A percentile compares a stretch with the other conserved stretches of the same genome.
Conservation (phyloP, 2,113 vertebrate genomes). For the Pyxicephalus adspersus region DNA sequence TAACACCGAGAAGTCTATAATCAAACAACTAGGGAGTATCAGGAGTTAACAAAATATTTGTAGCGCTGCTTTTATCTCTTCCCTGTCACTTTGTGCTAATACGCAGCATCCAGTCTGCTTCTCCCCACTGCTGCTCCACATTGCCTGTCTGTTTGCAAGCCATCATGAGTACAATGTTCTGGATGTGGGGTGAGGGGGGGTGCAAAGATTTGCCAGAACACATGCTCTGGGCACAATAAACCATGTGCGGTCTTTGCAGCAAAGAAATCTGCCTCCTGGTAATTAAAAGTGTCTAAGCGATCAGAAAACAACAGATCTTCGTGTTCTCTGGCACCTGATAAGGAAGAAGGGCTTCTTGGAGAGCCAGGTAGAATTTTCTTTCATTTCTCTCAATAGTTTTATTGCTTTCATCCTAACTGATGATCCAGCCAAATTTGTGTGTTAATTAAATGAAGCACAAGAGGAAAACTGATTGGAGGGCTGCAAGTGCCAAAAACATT, state of each 20-base stretch:
- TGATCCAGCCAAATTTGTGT: constrained; percentile 47
- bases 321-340: constrained; percentile 38
- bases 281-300: constrained; percentile 44
- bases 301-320: constrained; percentile 44
- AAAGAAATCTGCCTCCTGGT: constrained; percentile 27
- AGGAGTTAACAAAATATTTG: no score
- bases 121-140: not conserved
- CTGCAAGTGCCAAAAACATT: constrained; percentile 35
- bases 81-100: not conserved
- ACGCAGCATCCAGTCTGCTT: not conserved
- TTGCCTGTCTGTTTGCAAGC: constrained; percentile 3
- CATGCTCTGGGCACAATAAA: constrained; percentile 32
- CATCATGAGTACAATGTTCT: constrained; percentile 2
- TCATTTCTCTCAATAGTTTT: constrained; percentile 35
- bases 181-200: not conserved
- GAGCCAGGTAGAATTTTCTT: constrained; percentile 42
- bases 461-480: constrained; percentile 41
- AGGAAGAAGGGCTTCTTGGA: constrained; percentile 25
- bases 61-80: not conserved
- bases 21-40: no score
- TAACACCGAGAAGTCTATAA: no score
- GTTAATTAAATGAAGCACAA: constrained; percentile 53
- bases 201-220: constrained; percentile 19
- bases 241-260: not conserved
- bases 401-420: constrained; percentile 41